A percentile compares a stretch with the other conserved stretches of the same genome.
These are phyloP conservation scores for Sylvilagus floridanus DNA, from an alignment of 2,797 vertebrate species.

Conservation along the genomic window DNA sequence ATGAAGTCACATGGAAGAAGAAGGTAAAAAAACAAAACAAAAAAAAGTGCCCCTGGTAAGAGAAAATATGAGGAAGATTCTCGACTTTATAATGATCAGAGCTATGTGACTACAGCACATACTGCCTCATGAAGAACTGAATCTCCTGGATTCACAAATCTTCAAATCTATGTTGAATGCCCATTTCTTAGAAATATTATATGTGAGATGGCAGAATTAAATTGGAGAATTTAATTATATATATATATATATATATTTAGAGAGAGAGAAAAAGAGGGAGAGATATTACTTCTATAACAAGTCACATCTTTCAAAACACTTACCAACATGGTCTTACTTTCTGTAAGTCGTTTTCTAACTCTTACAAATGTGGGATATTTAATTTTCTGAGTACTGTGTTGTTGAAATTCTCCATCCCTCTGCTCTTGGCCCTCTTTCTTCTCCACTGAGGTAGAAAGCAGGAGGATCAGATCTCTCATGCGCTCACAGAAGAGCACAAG, in stretches of 20 bases:
- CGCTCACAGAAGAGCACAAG: slow-evolving; percentile 30
- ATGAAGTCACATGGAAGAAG: not conserved
- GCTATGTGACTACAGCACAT: not conserved
- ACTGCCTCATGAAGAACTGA: not conserved
- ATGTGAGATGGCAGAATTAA: slow-evolving; percentile 1
- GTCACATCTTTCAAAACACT: not conserved
- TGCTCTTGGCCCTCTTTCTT: not conserved
- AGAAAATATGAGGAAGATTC: not conserved
- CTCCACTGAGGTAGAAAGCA: not conserved
- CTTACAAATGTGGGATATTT: not conserved
- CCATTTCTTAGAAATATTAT: not conserved
- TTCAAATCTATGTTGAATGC: not conserved
- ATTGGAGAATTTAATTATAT: not conserved
- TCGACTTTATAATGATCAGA: not conserved
- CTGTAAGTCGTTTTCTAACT: not conserved
- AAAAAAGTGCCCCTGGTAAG: not conserved
- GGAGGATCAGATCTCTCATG: not conserved
- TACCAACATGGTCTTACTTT: not conserved
- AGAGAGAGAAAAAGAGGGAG: too few species aligned
- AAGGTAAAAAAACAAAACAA: not conserved
- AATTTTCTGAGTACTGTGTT: not conserved
- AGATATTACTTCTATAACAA: not conserved
- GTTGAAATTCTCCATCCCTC: not conserved
- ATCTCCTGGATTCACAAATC: not conserved
- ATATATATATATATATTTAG: not conserved